Evolutionary conservation across 2,113 vertebrate genomes (phyloP).

Genomic region (Pseudorhombus dupliciocellatus): DNA sequence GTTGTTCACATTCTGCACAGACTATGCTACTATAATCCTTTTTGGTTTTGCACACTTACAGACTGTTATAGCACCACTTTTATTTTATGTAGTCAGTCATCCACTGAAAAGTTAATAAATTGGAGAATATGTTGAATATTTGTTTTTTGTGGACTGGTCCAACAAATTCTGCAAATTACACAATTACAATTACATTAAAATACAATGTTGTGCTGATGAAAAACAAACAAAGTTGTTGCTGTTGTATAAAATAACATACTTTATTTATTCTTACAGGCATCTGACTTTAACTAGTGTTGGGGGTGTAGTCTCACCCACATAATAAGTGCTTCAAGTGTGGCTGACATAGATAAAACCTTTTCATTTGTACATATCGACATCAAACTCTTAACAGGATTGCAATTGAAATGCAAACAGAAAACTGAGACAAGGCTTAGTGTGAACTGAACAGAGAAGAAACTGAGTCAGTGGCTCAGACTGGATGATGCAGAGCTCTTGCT

Average conservation of each 20-base stretch:
- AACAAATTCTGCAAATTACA: neutral
- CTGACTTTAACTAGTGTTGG: conserved; percentile 62
- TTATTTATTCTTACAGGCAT: conserved; percentile 26
- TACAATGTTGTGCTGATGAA: conserved; percentile 27
- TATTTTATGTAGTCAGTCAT: conserved; percentile 36
- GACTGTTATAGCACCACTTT: conserved; percentile 32
- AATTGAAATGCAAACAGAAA: neutral
- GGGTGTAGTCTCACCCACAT: conserved; percentile 14
- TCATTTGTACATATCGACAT: conserved; percentile 27
- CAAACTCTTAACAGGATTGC: neutral
- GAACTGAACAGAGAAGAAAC: neutral
- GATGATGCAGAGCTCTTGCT: conserved; percentile 72
- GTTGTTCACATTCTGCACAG: conserved; percentile 18
- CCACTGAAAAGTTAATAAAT: conserved; percentile 49
- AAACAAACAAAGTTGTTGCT: conserved; percentile 22
- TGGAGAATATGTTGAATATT: neutral
- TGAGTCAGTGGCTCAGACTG: conserved; percentile 56
- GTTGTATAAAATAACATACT: neutral
- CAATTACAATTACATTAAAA: conserved; percentile 69
- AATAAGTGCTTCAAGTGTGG: conserved; percentile 51
- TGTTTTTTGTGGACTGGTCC: conserved; percentile 20
- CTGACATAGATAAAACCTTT: conserved; percentile 23
- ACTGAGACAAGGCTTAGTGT: conserved; percentile 2
- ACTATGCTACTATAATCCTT: conserved; percentile 2
- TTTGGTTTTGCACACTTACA: conserved; percentile 44